These are phyloP conservation scores for Galeopterus variegatus DNA, from an alignment of 2,113 vertebrate species.

Conservation along the genomic window DNA sequence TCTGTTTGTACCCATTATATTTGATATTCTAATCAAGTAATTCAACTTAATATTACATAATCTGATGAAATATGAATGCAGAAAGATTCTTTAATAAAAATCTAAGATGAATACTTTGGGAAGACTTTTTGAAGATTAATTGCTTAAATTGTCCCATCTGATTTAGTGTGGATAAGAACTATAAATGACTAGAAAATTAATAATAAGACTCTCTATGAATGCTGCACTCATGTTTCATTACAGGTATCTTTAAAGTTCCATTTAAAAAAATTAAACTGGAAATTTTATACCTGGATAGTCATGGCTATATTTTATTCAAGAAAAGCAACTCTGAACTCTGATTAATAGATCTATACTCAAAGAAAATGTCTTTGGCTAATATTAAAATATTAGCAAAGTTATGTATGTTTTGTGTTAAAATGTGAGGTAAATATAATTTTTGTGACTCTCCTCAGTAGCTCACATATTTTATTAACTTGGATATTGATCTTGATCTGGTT, in stretches of 20 bases:
- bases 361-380: not conserved
- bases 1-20: not conserved
- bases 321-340: conserved; percentile 11
- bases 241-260: not conserved
- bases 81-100: not conserved
- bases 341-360: not conserved
- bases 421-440: not conserved
- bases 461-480: not conserved
- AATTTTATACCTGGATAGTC: not conserved
- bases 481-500: not conserved
- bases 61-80: not conserved
- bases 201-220: not conserved
- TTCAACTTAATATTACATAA: not conserved
- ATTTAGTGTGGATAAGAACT: not conserved
- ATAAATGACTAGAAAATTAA: not conserved
- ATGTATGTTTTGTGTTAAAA: conserved; percentile 37
- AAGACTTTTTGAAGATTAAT: not conserved
- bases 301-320: not conserved
- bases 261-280: not conserved
- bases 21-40: not conserved
- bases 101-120: not conserved
- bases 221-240: not conserved
- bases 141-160: not conserved
- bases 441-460: not conserved
- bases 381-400: not conserved